Base-by-base conservation (phyloP, 2,797 vertebrate species). In the Morus bassanus region DNA sequence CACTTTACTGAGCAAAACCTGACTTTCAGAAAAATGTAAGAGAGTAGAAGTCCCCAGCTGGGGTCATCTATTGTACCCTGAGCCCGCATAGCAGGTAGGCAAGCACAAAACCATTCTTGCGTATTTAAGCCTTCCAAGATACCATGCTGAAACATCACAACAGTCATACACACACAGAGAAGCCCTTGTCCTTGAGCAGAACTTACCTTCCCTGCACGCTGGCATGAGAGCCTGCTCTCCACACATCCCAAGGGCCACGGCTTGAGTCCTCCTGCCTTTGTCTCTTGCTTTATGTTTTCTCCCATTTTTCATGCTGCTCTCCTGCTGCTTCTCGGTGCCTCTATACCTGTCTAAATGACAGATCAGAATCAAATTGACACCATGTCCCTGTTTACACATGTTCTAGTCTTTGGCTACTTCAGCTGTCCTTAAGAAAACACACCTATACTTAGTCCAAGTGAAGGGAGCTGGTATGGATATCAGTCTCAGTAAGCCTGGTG, bases 191-290 rank as follows among this genome's bases (percentile, higher is more conserved):
- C 60, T 33, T 6, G 4, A 39, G 31, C 18, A 82, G 31, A 53
- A 11, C 9, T 82, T n/a, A 31, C 53, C 67, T 57, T 33, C 35
- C 35, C 33, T 11, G 11, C 12, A 10, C 0, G 1, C 45, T 56
- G 11, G 33, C 1, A 2, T 9, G 6, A 14, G 13, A 41, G 18
- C 7, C 50, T 0, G 1, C 50, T 37, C 27, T 51, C 35, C 39
- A 17, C 16, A 3, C 0, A 0, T 1, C 33, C 24, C 25, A 24
- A 18, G 5, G 18, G 4, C 57, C 6, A 0, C 2, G 35, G 41
- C 1, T 0, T 2, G 4, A 64, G 43, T 13, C 21, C 30, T 82
- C 37, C 63, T 56, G 22, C 21, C 35, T 57, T 25, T 41, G 46
- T 27, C 41, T 54, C 33, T 9, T 33, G 5, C 25, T 43, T n/a